Evolutionary conservation across 2,888 invertebrate species (phyloP).

Genomic region (Dryocosmus kuriphilus): DNA sequence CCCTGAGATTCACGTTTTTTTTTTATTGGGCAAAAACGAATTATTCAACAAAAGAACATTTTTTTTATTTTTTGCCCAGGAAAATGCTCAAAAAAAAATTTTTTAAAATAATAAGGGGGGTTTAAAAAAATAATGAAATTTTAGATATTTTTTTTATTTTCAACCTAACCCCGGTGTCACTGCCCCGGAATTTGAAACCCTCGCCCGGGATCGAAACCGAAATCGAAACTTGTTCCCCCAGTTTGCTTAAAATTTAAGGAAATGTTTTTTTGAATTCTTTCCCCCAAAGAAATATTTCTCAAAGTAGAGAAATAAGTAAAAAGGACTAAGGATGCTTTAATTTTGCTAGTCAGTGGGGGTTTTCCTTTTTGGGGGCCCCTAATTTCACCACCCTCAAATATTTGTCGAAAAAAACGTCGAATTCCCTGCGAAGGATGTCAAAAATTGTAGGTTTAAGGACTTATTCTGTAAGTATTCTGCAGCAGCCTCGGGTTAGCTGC

Average conservation of each 20-base stretch:
- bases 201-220: no score
- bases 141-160: no score
- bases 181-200: no score
- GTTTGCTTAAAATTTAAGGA: background rate
- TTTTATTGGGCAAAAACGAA: background rate
- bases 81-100: no score
- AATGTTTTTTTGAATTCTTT: background rate
- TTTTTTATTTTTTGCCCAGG: no score
- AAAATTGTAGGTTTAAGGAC: conserved; percentile 37
- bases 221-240: background rate
- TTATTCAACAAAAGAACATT: background rate
- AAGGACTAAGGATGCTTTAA: conserved; percentile 4
- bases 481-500: background rate
- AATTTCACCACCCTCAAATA: conserved; percentile 36
- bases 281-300: background rate
- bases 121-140: no score
- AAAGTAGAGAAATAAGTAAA: conserved; percentile 1
- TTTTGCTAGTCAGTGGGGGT: background rate
- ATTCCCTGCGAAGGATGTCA: conserved; percentile 16
- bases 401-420: conserved; percentile 30
- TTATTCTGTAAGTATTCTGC: conserved; percentile 10
- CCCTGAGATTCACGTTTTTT: background rate
- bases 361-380: conserved; percentile 26
- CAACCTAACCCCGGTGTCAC: no score
- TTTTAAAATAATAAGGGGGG: no score